These are phyloP conservation scores for Lithophane leautieri DNA, from an alignment of 2,888 invertebrate species.

Conservation along the genomic window DNA sequence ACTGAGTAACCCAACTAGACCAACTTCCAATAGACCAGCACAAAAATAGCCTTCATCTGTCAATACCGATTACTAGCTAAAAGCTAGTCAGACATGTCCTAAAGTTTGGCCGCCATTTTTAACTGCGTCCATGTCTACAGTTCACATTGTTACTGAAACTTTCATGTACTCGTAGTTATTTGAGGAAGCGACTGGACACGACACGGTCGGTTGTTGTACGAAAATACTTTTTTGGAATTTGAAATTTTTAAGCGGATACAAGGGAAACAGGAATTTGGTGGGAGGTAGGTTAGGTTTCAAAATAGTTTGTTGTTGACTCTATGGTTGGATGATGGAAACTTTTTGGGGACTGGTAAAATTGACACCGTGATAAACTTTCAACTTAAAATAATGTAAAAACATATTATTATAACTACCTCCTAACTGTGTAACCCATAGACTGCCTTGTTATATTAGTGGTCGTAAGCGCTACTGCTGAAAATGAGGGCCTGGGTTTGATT, in stretches of 20 bases:
- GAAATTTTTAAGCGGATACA: constrained; percentile 44
- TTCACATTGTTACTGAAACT: constrained; percentile 45
- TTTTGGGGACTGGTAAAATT: constrained; percentile 15
- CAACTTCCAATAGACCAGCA: constrained; percentile 13
- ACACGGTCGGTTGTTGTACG: constrained; percentile 25
- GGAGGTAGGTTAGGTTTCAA: not conserved
- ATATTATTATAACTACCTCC: too few species aligned
- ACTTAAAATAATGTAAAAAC: not conserved
- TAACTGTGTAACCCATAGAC: too few species aligned
- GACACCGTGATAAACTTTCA: not conserved
- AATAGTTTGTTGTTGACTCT: constrained; percentile 16
- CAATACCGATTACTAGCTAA: constrained; percentile 42
- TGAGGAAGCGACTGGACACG: constrained; percentile 29
- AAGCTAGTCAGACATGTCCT: constrained; percentile 25
- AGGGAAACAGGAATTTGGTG: constrained; percentile 26
- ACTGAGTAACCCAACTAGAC: not conserved
- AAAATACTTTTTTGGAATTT: constrained; percentile 47
- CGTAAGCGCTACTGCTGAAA: too few species aligned
- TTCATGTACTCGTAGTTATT: constrained; percentile 44
- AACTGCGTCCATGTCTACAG: constrained; percentile 42
- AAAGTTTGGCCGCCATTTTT: constrained; percentile 54
- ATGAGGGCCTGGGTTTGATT: too few species aligned
- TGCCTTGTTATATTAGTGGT: too few species aligned
- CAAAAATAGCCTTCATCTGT: constrained; percentile 47
- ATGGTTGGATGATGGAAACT: not conserved